Base-by-base conservation (phyloP, 2,888 invertebrate genomes). In the Saturnia pavonia region DNA sequence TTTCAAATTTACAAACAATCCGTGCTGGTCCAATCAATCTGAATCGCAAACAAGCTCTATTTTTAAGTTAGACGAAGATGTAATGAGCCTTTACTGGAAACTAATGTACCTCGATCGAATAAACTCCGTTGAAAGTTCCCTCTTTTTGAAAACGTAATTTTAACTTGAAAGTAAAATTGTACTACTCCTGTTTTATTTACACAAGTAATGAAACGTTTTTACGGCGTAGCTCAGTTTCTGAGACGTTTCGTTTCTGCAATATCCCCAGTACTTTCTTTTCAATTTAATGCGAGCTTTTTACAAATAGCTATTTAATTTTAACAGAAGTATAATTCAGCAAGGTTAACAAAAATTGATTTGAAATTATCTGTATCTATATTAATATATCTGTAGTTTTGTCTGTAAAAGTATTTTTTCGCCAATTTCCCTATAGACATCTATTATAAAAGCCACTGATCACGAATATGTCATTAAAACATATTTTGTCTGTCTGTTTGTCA, bases 201-300 rank as follows among this genome's bases (percentile, higher is more conserved):
- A 54, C n/a, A 54, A 54, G 22, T n/a, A 54, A 54, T 54, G 54
- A 54, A 54, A 54, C n/a, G 54, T n/a, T 54, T 54, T 54, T 54
- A 54, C 9, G 54, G 11, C 54, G 19, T 9, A 22, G 54, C 54
- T 54, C 54, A 54, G 54, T 54, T 54, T 54, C 54, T 54, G 22
- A 54, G 22, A 54, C 54, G 22, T n/a, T 22, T 9, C 9, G 54
- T 54, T 54, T n/a, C 54, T 22, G 6, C 6, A n/a, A 54, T 22
- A n/a, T 22, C 54, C 43, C 43, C 54, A 54, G n/a, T 22, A 11
- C 22, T 54, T 54, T 54, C n/a, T 54, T 54, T 54, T 54, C n/a
- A 22, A 54, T 54, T 11, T 54, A 54, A 22, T 54, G 8, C 22
- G 54, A 54, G 7, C n/a, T n/a, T 48, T 54, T 54, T 22, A 6